Evolutionary conservation across 2,113 vertebrate species (phyloP).

Genomic region (Atlantisia rogersi): DNA sequence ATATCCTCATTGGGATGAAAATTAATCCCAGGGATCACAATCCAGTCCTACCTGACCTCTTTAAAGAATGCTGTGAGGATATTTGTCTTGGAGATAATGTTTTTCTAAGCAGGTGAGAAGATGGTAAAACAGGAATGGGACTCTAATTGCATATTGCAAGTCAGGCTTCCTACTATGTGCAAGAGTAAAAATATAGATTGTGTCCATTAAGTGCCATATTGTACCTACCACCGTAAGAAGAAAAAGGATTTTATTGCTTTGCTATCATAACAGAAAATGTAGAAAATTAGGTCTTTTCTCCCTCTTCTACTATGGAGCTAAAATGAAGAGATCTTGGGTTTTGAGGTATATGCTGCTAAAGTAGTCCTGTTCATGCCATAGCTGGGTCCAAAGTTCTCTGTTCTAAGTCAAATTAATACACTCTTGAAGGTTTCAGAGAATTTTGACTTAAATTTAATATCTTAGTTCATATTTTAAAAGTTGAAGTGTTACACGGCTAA

Average conservation of each 20-base stretch:
- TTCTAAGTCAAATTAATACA: not conserved
- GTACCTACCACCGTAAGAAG: not conserved
- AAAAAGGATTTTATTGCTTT: not conserved
- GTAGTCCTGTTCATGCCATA: not conserved
- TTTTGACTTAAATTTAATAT: not conserved
- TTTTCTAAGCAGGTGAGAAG: not conserved
- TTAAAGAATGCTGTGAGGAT: not conserved
- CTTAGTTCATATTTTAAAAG: not conserved
- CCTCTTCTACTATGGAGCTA: not conserved
- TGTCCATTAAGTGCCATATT: not conserved
- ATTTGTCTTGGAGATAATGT: not conserved
- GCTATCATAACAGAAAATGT: not conserved
- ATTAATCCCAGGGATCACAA: not conserved
- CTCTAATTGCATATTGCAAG: not conserved
- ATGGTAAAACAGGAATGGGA: not conserved
- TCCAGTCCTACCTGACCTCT: not conserved
- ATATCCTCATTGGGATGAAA: not conserved
- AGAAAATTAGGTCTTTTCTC: not conserved
- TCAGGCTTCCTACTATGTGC: not conserved
- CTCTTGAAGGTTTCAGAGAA: not conserved
- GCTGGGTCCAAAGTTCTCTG: not conserved
- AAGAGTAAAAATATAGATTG: not conserved
- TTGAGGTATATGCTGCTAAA: not conserved
- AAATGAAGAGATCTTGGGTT: not conserved
- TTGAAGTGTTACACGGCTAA: not conserved